Percentiles rank a stretch among this genome's conserved stretches.
Evolutionary conservation across 2,113 vertebrate genomes (phyloP).

Genomic region (Phyllostomus hastatus): DNA sequence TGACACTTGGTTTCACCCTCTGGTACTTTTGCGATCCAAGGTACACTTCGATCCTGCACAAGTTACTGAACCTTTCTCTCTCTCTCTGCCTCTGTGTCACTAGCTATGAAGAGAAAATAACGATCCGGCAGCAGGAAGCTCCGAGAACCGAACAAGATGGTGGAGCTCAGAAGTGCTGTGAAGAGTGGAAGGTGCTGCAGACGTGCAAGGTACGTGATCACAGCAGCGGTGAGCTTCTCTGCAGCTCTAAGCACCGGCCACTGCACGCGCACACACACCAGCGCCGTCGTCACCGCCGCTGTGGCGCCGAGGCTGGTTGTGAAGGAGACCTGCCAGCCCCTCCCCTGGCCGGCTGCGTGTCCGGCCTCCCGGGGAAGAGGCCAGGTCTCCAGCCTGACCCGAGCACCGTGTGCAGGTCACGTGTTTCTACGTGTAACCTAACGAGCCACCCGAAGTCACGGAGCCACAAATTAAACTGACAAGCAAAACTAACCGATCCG

Average conservation of each 20-base stretch:
- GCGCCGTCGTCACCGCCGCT: neutral
- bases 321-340: neutral
- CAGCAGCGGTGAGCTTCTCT: neutral
- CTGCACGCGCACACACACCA: neutral
- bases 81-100: neutral
- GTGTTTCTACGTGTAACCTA: neutral
- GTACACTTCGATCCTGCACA: neutral
- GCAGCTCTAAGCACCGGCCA: neutral
- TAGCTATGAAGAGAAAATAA: slow-evolving; percentile 18
- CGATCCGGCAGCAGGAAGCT: neutral
- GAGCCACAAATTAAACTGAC: slow-evolving; percentile 73
- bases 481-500: slow-evolving; percentile 72
- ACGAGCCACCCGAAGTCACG: slow-evolving; percentile 49
- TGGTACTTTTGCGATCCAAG: neutral
- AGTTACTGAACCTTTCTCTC: neutral
- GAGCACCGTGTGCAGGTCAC: neutral
- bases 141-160: neutral
- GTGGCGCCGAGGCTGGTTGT: neutral
- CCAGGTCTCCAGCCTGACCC: neutral
- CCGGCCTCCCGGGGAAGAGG: neutral
- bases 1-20: neutral
- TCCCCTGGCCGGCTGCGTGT: neutral
- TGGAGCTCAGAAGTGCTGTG: neutral
- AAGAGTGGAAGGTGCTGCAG: neutral
- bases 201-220: neutral